Evolutionary conservation across 2,113 vertebrate genomes (phyloP), one percentile per base, ranked within the genome.

Genomic region (Zosterops borbonicus): DNA sequence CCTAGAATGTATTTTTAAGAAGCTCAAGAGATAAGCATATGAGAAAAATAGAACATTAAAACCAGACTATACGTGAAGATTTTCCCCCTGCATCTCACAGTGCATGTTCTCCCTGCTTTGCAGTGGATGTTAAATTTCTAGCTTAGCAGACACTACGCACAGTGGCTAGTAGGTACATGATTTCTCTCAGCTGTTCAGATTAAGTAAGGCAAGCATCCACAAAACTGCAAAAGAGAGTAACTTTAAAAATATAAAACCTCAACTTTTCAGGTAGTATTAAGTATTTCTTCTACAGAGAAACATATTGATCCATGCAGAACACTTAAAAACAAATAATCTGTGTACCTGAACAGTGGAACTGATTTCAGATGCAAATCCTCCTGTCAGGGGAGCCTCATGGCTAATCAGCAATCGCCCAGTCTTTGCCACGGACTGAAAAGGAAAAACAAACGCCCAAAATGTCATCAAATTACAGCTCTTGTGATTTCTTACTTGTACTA

Each of bases 301-400:
- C 9, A 52, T 33, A 86, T 17, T 41, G 69, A 80, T 50, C 29
- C 63, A 46, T 31, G 23, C 44, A 79, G 69, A 78, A 92, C 21
- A 46, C 33, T 83, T 67, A 60, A 76, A 64, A 56, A 62, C 29
- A 91, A 80, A 59, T 44, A 75, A 47, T 2, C 5, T 41, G 24
- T 75, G 96, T 98, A 99, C 99, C 98, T 99, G 99, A 85, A 99
- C 99, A 5, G 99, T 98, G 13, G 99, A 98, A 95, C 98, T 98
- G 96, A 99, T 99, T 98, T 99, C 99, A 24, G 98, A 98, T 6
- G 99, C 99, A 98, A 99, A 99, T 50, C 99, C 99, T 95, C 99
- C 99, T 4, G 99, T 99, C 89, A 99, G 33, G 23, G 99, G 99
- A 94, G 99, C 99, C 91, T 99, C 99, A 1, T 99, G 99, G 96